These are phyloP conservation scores for Aleiodes alternator DNA, from an alignment of 2,888 invertebrate genomes.

Conservation along the genomic window DNA sequence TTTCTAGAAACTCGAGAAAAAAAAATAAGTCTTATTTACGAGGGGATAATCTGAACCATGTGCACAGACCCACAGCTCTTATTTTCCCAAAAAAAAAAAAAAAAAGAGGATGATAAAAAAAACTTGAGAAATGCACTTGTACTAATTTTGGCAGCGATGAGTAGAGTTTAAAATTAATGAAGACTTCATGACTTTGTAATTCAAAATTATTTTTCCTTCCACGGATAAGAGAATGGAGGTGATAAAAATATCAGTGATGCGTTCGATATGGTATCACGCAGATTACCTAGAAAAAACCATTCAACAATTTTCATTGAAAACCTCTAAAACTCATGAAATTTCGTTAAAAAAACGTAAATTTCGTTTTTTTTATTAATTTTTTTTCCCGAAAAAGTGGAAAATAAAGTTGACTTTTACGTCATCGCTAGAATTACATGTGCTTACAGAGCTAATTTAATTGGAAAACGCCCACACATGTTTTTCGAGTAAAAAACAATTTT, in stretches of 20 bases:
- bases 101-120: neutral
- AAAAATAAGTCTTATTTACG: too few relatives aligned
- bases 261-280: conserved; percentile 62
- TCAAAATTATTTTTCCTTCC: neutral
- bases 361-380: too few relatives aligned
- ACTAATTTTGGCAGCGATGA: too few relatives aligned
- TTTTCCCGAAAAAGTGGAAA: too few relatives aligned
- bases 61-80: neutral
- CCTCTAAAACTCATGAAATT: too few relatives aligned
- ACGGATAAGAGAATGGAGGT: conserved; percentile 32
- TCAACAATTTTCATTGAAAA: neutral
- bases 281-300: conserved; percentile 20
- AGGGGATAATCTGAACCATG: neutral
- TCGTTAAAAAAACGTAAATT: too few relatives aligned
- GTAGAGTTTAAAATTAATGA: neutral
- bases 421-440: conserved; percentile 64
- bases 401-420: conserved; percentile 48
- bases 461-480: conserved; percentile 15
- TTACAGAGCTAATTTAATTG: conserved; percentile 50
- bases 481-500: conserved; percentile 9
- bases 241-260: conserved; percentile 66
- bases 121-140: conserved; percentile 19
- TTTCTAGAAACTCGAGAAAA: too few relatives aligned
- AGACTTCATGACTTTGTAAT: neutral
- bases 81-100: conserved; percentile 11